Base-by-base conservation (phyloP, 37 sponge, comb jelly and placozoan species). In the Sycon ciliatum region DNA sequence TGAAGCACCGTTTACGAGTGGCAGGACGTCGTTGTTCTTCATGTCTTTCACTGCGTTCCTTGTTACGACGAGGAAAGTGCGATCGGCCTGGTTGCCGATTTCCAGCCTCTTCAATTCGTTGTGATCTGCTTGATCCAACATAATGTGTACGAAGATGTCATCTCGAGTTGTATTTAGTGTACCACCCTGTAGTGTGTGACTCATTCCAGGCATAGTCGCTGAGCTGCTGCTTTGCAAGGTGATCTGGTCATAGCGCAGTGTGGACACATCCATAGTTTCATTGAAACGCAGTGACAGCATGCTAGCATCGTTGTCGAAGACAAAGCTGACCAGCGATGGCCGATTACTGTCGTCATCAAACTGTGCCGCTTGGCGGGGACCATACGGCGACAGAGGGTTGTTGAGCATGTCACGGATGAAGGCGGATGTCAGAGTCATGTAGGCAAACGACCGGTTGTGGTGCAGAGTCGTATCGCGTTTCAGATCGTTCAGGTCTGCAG, bases 401-500 rank as follows among this genome's bases (percentile, higher is more conserved):
- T 69, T 78, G 67, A 84, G 76, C 2, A 79, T 82, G 67, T 92
- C 93, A 0, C 11, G 5, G 4, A 84, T 82, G 36, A 85, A 83
- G 32, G 40, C 27, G 0, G 58, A 2, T 28, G 87, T 75, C 20
- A 92, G 34, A 29, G 65, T 39, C 9, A 92, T 28, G 65, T 79
- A 92, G 23, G 93, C 36, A 3, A 73, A 74, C 3, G 76, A 75
- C 27, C 60, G 65, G 36, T 62, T 64, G 11, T 66, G 79, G 68
- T 61, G 84, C 4, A 92, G 72, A 37, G 36, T 62, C 30, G 75
- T 80, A 49, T 78, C 78, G 32, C 81, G 66, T 39, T 92, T 92
- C 36, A 92, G 23, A 2, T 79, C 82, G 60, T 92, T 85, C 30
- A 92, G 65, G 66, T 92, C 93, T 7, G 34, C 80, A 7, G 40